phyloP scores from a whole-genome alignment of 2,113 vertebrate species.

The Spilogale gracilis region DNA sequence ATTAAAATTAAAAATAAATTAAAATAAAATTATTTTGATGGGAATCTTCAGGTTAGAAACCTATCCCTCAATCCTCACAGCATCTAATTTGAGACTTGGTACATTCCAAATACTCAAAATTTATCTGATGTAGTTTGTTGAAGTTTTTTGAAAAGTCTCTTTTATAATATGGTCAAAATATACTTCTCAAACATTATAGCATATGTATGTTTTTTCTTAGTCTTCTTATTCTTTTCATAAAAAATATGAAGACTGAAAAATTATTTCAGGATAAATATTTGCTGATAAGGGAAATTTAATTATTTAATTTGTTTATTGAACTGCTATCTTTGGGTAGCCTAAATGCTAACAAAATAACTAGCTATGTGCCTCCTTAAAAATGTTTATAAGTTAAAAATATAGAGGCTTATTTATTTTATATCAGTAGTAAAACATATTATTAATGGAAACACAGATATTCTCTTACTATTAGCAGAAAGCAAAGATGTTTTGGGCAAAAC shows the following conservation, averaged over 20 bases:
- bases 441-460: not conserved
- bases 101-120: not conserved
- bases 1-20: too few species aligned
- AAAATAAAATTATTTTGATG: not conserved
- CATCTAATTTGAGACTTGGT: not conserved
- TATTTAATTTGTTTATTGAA: not conserved
- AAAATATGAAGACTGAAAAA: not conserved
- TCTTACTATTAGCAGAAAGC: not conserved
- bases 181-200: not conserved
- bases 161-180: not conserved
- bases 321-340: not conserved
- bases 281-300: not conserved
- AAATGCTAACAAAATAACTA: not conserved
- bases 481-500: not conserved
- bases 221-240: not conserved
- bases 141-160: not conserved
- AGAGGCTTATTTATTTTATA: not conserved
- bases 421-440: not conserved
- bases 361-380: not conserved
- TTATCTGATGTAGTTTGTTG: not conserved
- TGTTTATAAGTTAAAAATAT: not conserved
- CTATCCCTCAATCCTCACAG: not conserved
- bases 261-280: not conserved
- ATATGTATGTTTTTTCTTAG: not conserved
- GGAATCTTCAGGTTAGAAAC: not conserved